A percentile compares a stretch with the other conserved stretches of the same genome.
phyloP scores from a whole-genome alignment of 2,888 invertebrate species.

The Drosophila flavopinicola region DNA sequence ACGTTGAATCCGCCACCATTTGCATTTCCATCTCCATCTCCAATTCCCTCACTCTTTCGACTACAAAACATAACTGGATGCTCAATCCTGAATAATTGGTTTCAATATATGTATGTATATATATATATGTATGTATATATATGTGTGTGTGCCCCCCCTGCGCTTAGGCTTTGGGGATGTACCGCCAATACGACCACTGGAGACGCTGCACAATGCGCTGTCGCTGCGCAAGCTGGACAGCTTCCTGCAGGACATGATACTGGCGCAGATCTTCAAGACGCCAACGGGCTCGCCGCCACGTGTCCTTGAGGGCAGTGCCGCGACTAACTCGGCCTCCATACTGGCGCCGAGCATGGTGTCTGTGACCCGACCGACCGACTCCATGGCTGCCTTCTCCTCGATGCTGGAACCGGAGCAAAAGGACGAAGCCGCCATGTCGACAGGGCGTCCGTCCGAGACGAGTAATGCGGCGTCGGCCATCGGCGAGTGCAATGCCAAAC shows the following conservation, averaged over 20 bases:
- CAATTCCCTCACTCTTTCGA: background rate
- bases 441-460: background rate
- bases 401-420: slow-evolving; percentile 13
- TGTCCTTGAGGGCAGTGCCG: slow-evolving; percentile 21
- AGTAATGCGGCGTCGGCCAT: too few relatives aligned
- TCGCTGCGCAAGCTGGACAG: slow-evolving; percentile 95
- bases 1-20: background rate
- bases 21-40: slow-evolving; percentile 1
- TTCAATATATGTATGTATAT: too few relatives aligned
- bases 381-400: slow-evolving; percentile 40
- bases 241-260: slow-evolving; percentile 94
- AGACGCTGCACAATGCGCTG: slow-evolving; percentile 98
- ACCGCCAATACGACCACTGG: slow-evolving; percentile 97
- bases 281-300: slow-evolving; percentile 90
- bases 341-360: background rate
- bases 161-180: slow-evolving; percentile 92
- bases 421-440: background rate
- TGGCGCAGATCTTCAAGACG: slow-evolving; percentile 89
- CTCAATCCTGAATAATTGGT: background rate
- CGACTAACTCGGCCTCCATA: slow-evolving; percentile 14
- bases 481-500: too few relatives aligned
- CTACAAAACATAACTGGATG: background rate
- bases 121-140: too few relatives aligned
- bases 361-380: slow-evolving; percentile 10
- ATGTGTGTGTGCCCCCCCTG: background rate